Base-by-base conservation (phyloP, 2,113 vertebrate genomes). In the Coreoperca whiteheadi region DNA sequence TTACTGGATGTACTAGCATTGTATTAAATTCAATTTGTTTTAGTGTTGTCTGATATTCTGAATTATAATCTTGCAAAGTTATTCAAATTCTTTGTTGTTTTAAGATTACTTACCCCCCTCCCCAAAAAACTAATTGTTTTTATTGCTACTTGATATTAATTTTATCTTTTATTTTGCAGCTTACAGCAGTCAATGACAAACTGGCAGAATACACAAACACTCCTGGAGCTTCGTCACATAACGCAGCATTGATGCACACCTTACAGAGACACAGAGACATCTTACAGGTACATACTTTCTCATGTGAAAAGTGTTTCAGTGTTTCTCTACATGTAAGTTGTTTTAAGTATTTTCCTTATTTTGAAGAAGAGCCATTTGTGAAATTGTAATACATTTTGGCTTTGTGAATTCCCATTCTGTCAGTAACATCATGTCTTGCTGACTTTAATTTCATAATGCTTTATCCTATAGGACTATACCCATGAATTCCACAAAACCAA, bases 401-500 rank as follows among this genome's bases (percentile, higher is more conserved):
- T 18, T 14, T 4, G 8, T 77, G 15, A 64, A 18, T 41, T 66
- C 10, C 21, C 14, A 3, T 41, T 43, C 23, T 59, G 2, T 15
- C 16, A 28, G 6, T 54, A 8, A 63, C 18, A n/a, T 72, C 16
- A 15, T 39, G 4, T 71, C 8, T 54, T 5, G 4, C 21, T 68
- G 23, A 41, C 53, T 76, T 28, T 30, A 6, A 23, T 16, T 57
- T 77, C 1, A 28, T 67, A 0, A 21, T 82, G 21, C 48, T 54
- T 79, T 30, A 12, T 75, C 65, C 56, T 46, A 48, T 89, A 99
- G 98, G 98, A 99, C 87, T 99, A 99, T 78, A 98, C 97, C 2
- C 97, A 98, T 0, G 98, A 98, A 89, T 99, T 98, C 88, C 97
- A 99, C 94, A 99, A 99, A 96, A 99, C 97, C 93, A 98, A 98